Base-by-base conservation (phyloP, 2,113 vertebrate species). In the Elephantulus edwardii region DNA sequence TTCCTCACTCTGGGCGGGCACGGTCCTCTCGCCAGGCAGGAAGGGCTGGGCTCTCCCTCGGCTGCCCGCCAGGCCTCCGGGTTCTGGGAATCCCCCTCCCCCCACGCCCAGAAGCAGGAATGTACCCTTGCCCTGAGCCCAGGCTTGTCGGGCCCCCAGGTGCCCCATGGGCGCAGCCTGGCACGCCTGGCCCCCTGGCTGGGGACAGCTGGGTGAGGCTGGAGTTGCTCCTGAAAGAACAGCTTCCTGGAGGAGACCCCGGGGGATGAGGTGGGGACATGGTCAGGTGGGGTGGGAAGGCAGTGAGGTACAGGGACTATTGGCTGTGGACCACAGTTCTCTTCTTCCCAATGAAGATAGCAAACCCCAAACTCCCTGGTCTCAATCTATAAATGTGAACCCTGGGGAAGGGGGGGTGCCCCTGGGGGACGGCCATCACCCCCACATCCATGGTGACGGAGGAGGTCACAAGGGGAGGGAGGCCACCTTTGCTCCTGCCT, bases 51-150 rank as follows among this genome's bases (percentile, higher is more conserved):
- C 81, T 74, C 40, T 83, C 84, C 89, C 2, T 1, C 7, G 4
- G 89, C 75, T 6, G n/a, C 56, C 0, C 19, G 86, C 95, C 95
- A 93, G 86, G 58, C 26, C 89, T 86, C 52, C 76, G 0, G 2
- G 42, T 86, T 86, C 93, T 88, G 90, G 93, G 93, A 93, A 91
- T 77, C 95, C 94, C 88, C 93, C 88, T 86, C 90, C 82, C 91
- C 87, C 44, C 33, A 66, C 10, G 3, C 88, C 88, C 38, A 20
- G 52, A 52, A 72, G 48, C 86, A 94, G 93, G 93, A 94, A 95
- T 95, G 94, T 20, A 19, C 56, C 70, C 22, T 35, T 1, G 9
- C 44, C 86, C 90, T 1, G 38, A 81, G 90, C 86, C 90, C 72
- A 50, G 94, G 94, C 95, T 93, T 95, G 95, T 74, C 95, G 66